phyloP scores from a whole-genome alignment of 2,113 vertebrate species.

The Ictalurus furcatus region DNA sequence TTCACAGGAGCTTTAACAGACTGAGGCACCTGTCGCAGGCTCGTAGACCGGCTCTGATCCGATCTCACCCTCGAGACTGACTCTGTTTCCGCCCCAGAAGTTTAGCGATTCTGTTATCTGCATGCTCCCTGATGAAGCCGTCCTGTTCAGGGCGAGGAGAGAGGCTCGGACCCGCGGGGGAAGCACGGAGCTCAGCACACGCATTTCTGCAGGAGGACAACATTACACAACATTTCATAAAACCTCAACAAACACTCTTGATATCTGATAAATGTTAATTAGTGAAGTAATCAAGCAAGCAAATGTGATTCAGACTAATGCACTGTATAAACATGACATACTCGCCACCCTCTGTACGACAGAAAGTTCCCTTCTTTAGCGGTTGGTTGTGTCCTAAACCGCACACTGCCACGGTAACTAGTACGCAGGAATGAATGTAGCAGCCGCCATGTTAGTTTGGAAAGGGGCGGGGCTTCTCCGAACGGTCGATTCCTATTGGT shows the following conservation, averaged over 20 bases:
- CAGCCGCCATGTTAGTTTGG: no score
- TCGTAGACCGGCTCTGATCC: slow-evolving; percentile 80
- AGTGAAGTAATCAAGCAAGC: background rate
- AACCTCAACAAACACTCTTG: background rate
- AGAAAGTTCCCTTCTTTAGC: no score
- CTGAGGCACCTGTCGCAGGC: slow-evolving; percentile 84
- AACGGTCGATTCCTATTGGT: background rate
- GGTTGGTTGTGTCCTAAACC: background rate
- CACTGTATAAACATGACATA: background rate
- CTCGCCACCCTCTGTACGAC: background rate
- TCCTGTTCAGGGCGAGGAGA: slow-evolving; percentile 62
- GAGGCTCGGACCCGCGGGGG: slow-evolving; percentile 34
- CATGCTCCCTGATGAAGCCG: slow-evolving; percentile 73
- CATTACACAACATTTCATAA: background rate
- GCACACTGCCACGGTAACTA: background rate
- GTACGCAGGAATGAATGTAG: background rate
- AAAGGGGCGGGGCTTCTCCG: background rate
- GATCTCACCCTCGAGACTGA: slow-evolving; percentile 67
- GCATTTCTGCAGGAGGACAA: slow-evolving; percentile 42
- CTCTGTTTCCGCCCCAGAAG: slow-evolving; percentile 80
- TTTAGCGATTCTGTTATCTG: slow-evolving; percentile 79
- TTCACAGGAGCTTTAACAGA: background rate
- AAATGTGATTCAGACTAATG: background rate
- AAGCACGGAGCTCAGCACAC: slow-evolving; percentile 19
- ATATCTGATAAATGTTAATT: background rate